Evolutionary conservation across 2,888 invertebrate genomes (phyloP).

Genomic region (Thereva nobilitata): DNA sequence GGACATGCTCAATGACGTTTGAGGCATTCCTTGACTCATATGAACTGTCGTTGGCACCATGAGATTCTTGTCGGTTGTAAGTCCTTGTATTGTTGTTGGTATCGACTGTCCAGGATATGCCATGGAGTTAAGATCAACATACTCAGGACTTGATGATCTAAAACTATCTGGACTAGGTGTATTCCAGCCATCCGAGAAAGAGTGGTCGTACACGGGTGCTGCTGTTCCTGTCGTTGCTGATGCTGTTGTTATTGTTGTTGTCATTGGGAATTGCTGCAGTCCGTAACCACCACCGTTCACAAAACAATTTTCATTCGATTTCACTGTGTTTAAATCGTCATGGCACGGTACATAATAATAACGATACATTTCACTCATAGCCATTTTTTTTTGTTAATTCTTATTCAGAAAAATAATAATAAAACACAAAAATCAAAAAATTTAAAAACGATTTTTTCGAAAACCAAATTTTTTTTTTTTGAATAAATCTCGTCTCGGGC

Average conservation of each 20-base stretch:
- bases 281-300: conserved; percentile 17
- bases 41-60: conserved; percentile 40
- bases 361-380: conserved; percentile 57
- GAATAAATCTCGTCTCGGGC: background rate
- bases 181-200: conserved; percentile 58
- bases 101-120: conserved; percentile 26
- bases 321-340: conserved; percentile 23
- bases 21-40: conserved; percentile 26
- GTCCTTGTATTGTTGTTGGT: background rate
- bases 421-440: background rate
- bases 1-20: background rate
- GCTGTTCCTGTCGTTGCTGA: too few relatives aligned
- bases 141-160: conserved; percentile 58
- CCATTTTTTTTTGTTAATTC: conserved; percentile 46
- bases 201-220: conserved; percentile 36
- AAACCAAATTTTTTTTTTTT: background rate
- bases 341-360: conserved; percentile 50
- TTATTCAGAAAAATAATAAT: conserved; percentile 5
- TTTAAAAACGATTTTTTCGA: background rate
- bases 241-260: too few relatives aligned
- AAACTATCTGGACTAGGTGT: conserved; percentile 58
- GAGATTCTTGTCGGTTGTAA: conserved; percentile 6
- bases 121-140: conserved; percentile 55
- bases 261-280: conserved; percentile 20
- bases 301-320: conserved; percentile 35